Evolutionary conservation across 2,888 invertebrate genomes (phyloP), one percentile per base, ranked within the genome.

Genomic region (Trilocha varians): DNA sequence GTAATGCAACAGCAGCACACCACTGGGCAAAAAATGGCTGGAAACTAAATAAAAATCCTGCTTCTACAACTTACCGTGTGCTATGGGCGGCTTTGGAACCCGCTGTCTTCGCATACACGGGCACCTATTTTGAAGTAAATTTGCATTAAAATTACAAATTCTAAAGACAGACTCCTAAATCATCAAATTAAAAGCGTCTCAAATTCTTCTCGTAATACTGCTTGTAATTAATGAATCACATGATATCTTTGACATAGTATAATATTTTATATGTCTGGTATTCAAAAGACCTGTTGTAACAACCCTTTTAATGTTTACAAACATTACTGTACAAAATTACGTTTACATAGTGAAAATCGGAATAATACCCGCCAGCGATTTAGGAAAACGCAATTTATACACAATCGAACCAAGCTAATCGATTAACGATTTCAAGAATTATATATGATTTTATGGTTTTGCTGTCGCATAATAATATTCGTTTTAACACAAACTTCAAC

Each of bases 81-180:
- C 50, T 82, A 53, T 85, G 84, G 83, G 68, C 78, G 0, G 53
- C 65, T 13, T 65, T 74, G 32, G 84, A 85, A 46, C 84, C 84
- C 1, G 57, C 67, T 3, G 57, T 84, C 13, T 85, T 84, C 52
- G 79, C 78, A 8, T 83, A 70, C 50, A 77, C 83, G 0, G 84
- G 84, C 25, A 79, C 83, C 5, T 83, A 72, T 54, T 74, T 83
- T 48, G 76, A 74, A 65, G 84, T 83, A 47, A 45, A 65, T 41
- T 14, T 54, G 39, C 39, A 32, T 5, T 5, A 34, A 34, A 25
- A 13, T 18, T 34, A n/a, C n/a, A n/a, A n/a, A n/a, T n/a, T n/a
- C n/a, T n/a, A n/a, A n/a, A n/a, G n/a, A n/a, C n/a, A n/a, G n/a
- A n/a, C n/a, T n/a, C n/a, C n/a, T n/a, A n/a, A n/a, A n/a, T n/a